These are phyloP conservation scores for Beaufortia kweichowensis DNA, from an alignment of 2,113 vertebrate species.

Conservation along the genomic window DNA sequence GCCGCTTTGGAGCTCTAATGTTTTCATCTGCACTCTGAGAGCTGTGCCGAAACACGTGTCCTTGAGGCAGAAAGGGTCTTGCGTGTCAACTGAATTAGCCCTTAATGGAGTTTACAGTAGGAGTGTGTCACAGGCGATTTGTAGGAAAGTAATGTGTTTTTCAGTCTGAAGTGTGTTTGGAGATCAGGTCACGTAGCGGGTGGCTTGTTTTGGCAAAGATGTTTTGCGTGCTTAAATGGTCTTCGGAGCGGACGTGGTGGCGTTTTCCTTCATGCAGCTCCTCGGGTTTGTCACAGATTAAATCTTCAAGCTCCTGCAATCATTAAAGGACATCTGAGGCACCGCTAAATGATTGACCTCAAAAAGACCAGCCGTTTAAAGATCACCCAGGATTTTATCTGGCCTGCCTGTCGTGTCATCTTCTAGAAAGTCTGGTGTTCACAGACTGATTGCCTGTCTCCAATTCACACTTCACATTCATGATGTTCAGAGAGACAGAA, in stretches of 20 bases:
- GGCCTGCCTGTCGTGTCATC: constrained; percentile 23
- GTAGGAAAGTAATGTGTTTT: not conserved
- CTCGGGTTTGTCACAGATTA: constrained; percentile 62
- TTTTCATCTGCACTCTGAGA: constrained; percentile 9
- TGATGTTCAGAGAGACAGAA: not conserved
- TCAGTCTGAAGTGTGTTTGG: not conserved
- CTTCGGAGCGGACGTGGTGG: constrained; percentile 48
- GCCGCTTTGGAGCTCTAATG: constrained; percentile 43
- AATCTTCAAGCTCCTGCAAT: constrained; percentile 63
- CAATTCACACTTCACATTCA: constrained; percentile 12
- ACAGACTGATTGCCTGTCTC: constrained; percentile 17
- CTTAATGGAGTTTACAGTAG: constrained; percentile 4
- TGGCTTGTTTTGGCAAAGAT: constrained; percentile 43
- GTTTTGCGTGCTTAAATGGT: constrained; percentile 54
- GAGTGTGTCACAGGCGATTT: constrained; percentile 5
- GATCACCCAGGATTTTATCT: constrained; percentile 43
- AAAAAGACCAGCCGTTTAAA: constrained; percentile 24
- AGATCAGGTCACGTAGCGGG: constrained; percentile 48
- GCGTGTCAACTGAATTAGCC: constrained; percentile 6
- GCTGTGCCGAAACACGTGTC: constrained; percentile 10
- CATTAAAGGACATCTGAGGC: constrained; percentile 67
- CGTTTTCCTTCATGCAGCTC: constrained; percentile 57
- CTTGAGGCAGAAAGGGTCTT: constrained; percentile 5
- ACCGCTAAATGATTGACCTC: constrained; percentile 58
- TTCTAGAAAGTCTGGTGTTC: constrained; percentile 23